These are phyloP conservation scores for Mormyrus lacerda DNA, from an alignment of 2,113 vertebrate genomes.

Conservation along the genomic window DNA sequence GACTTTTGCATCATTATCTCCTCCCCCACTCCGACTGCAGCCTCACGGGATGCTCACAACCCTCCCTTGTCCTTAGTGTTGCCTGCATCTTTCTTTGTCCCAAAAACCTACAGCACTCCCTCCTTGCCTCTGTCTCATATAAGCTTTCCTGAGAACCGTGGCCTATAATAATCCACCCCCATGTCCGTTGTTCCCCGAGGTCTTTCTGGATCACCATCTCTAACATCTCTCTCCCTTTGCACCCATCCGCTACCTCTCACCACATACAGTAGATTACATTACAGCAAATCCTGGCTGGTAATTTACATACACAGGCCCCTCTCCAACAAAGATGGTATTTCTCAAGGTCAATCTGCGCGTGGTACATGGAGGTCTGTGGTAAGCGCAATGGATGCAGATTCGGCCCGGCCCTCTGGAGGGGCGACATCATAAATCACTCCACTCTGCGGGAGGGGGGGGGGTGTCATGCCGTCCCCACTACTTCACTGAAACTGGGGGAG, in stretches of 20 bases:
- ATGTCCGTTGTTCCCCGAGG: neutral
- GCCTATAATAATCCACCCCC: neutral
- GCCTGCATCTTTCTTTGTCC: neutral
- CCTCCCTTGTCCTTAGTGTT: neutral
- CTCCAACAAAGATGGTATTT: constrained; percentile 1
- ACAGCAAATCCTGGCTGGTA: neutral
- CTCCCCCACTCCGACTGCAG: neutral
- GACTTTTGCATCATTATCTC: neutral
- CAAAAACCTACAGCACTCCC: neutral
- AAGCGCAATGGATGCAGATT: neutral
- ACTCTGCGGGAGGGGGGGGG: neutral
- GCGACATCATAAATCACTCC: constrained; percentile 15
- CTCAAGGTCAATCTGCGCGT: neutral
- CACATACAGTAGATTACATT: constrained; percentile 18
- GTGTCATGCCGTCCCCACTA: neutral
- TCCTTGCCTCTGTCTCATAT: neutral
- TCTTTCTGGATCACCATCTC: neutral
- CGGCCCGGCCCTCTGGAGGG: neutral
- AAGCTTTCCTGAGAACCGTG: neutral
- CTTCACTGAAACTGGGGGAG: neutral
- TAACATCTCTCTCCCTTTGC: neutral
- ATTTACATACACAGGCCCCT: neutral
- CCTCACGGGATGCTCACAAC: neutral
- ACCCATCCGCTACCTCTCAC: neutral
- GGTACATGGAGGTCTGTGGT: neutral